These are phyloP conservation scores for Zosterops borbonicus DNA, from an alignment of 2,113 vertebrate species.

Conservation along the genomic window DNA sequence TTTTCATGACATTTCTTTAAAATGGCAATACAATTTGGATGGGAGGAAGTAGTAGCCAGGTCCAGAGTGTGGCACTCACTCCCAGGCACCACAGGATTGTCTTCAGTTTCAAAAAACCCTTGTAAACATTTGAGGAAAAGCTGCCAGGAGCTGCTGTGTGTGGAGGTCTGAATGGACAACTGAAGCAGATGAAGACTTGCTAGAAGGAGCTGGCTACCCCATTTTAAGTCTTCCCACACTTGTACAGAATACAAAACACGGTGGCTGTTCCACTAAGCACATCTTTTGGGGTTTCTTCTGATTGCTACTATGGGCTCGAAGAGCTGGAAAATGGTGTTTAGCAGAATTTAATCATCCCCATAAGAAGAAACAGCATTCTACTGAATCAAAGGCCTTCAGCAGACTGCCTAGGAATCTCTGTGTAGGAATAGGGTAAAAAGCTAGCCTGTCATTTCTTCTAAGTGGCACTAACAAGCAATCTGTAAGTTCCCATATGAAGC, in stretches of 20 bases:
- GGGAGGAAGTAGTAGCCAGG: not conserved
- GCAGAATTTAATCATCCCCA: not conserved
- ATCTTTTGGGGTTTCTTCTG: not conserved
- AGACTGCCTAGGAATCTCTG: not conserved
- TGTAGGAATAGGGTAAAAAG: too few species aligned
- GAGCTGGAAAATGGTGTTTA: not conserved
- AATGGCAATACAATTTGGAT: accelerated
- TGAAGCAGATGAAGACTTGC: not conserved
- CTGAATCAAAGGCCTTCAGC: not conserved
- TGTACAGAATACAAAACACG: not conserved
- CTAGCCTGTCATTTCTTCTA: too few species aligned
- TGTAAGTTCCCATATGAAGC: too few species aligned
- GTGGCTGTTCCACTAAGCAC: accelerated
- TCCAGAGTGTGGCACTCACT: not conserved
- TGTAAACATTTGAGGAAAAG: not conserved
- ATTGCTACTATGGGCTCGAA: not conserved
- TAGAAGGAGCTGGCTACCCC: not conserved
- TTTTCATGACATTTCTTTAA: not conserved
- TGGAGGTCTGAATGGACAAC: not conserved
- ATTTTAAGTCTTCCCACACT: not conserved
- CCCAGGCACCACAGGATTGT: not conserved
- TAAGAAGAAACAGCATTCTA: not conserved
- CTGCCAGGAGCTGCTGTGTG: not conserved
- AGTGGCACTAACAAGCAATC: too few species aligned
- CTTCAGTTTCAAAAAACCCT: not conserved